phyloP scores from a whole-genome alignment of 2,113 vertebrate genomes.

The Paracanthobrama guichenoti region DNA sequence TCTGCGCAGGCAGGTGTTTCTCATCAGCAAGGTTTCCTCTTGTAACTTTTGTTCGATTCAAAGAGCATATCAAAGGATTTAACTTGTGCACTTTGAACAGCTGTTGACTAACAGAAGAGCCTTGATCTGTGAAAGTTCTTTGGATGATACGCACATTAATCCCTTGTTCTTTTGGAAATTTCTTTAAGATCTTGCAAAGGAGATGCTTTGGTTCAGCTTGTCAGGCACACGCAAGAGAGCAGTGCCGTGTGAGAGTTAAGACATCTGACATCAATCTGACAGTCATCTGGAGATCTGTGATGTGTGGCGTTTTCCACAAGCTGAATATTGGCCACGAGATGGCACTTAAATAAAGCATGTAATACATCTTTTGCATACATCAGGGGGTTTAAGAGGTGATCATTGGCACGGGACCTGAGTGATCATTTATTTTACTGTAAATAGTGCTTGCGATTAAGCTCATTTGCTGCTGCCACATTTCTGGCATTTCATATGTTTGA shows the following conservation, averaged over 20 bases:
- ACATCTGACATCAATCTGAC: background rate
- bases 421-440: no score
- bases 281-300: background rate
- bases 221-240: background rate
- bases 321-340: background rate
- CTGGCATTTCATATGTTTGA: background rate
- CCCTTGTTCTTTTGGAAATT: constrained; percentile 13
- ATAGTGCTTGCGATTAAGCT: no score
- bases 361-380: background rate
- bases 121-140: constrained; percentile 41
- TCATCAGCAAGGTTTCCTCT: constrained; percentile 32
- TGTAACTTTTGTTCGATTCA: constrained; percentile 15
- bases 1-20: constrained; percentile 30
- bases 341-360: background rate
- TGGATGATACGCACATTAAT: constrained; percentile 29
- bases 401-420: no score
- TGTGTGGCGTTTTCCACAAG: background rate
- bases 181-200: background rate
- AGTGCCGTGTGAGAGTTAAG: background rate
- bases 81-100: constrained; percentile 14
- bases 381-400: no score
- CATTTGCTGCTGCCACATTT: no score
- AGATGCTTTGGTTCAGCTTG: constrained; percentile 18
- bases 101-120: constrained; percentile 39
- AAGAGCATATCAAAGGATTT: constrained; percentile 53